Evolutionary conservation across 2,113 vertebrate genomes (phyloP), one percentile per base, ranked within the genome.

Genomic region (Planiliza haematocheilus): DNA sequence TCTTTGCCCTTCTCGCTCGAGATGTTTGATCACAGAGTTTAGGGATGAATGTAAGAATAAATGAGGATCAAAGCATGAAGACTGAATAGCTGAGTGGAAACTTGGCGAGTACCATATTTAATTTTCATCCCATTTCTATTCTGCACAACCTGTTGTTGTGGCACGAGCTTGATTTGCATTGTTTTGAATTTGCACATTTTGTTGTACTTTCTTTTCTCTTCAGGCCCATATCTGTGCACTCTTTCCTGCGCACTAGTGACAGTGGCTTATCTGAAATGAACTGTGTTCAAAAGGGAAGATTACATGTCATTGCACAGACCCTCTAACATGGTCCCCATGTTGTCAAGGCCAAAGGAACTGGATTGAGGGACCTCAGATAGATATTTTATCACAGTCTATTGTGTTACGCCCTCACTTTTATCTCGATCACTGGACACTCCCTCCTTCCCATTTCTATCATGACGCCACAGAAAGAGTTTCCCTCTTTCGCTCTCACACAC

Each of bases 251-350:
- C 20, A 74, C 58, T 70, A 69, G 73, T 65, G 61, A 79, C 59
- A 60, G 78, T 77, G 78, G 81, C 79, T 86, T 74, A 82, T 70
- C 70, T 51, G 37, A 82, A 77, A 79, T 79, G 24, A 83, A 80
- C 79, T 83, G 67, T 83, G 60, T 83, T n/a, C 8, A 68, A 81
- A 87, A 78, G 74, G 80, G 75, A 79, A 75, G 74, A 71, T 61
- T n/a, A 68, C 56, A 50, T 36, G 70, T 69, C 16, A 10, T 69
- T 55, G 57, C 56, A 36, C 53, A n/a, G 9, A 72, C 63, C 20
- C 48, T 68, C 7, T 7, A 49, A 60, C 66, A 57, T 11, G 51
- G 74, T 84, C 48, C 43, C 59, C 11, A 21, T 45, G 7, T 60
- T 49, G 55, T 70, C 42, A 42, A 77, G 70, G 81, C 84, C 87